Evolutionary conservation across 2,113 vertebrate species (phyloP).

Genomic region (Naja naja): DNA sequence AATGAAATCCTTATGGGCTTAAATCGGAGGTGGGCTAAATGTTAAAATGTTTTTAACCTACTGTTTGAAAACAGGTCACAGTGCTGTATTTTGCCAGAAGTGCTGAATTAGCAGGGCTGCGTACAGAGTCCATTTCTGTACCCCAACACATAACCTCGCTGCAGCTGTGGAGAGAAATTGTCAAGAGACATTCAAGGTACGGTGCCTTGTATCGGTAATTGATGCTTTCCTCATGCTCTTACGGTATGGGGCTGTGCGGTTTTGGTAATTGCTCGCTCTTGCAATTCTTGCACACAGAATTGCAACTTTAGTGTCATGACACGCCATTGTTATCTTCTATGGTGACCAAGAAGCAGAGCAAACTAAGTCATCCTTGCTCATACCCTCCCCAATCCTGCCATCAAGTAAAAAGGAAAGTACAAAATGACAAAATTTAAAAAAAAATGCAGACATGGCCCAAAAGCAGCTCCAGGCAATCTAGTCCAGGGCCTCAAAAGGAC

Average conservation of each 20-base stretch:
- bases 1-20: background rate
- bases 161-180: conserved; percentile 85
- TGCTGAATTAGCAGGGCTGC: conserved; percentile 83
- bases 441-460: background rate
- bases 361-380: background rate
- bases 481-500: background rate
- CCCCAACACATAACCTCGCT: conserved; percentile 73
- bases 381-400: background rate
- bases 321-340: background rate
- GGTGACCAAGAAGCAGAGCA: background rate
- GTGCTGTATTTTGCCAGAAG: conserved; percentile 93
- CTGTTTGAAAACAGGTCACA: conserved; percentile 56
- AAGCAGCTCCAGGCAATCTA: background rate
- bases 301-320: background rate
- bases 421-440: background rate
- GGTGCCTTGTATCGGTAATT: background rate
- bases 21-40: background rate
- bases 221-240: background rate
- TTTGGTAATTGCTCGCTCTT: too few relatives aligned
- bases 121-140: conserved; percentile 74
- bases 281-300: background rate
- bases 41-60: background rate
- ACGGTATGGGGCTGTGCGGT: background rate
- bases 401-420: background rate
- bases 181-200: conserved; percentile 83